Conservation (phyloP, 2,113 vertebrate species). For the Myrmophylax atrothorax region DNA sequence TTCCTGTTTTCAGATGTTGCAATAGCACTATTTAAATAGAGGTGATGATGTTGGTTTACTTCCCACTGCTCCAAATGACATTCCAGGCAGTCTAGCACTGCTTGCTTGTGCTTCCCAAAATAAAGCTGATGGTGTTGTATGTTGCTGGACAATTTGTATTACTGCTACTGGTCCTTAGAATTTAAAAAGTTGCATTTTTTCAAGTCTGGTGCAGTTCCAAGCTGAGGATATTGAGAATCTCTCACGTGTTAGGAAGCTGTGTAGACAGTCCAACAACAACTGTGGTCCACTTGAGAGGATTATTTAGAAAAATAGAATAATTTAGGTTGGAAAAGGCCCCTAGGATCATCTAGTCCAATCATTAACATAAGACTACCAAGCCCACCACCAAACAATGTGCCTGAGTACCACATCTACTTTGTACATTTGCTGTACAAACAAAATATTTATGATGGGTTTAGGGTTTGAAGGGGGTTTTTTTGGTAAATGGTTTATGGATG, state of each 20-base stretch:
- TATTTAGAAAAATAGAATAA: background rate
- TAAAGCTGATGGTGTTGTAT: background rate
- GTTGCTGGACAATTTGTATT: background rate
- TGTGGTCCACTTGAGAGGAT: background rate
- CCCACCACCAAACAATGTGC: background rate
- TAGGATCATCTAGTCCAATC: background rate
- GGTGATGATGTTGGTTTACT: constrained; percentile 36
- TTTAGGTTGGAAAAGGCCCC: background rate
- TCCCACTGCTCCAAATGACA: constrained; percentile 29
- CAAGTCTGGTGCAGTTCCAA: background rate
- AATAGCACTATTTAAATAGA: constrained; percentile 23
- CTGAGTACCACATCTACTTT: background rate
- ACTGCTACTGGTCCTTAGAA: background rate
- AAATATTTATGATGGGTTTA: background rate
- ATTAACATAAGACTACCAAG: background rate
- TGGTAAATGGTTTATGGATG: background rate
- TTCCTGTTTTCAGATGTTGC: constrained; percentile 39
- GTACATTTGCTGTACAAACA: background rate
- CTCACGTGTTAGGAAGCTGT: background rate
- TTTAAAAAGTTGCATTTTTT: background rate
- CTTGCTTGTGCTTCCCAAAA: constrained; percentile 34
- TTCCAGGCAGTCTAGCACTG: background rate
- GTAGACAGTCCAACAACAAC: background rate
- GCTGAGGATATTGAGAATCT: background rate
- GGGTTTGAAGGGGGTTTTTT: too few species aligned